A percentile compares a stretch with the other conserved stretches of the same genome.
Conservation (phyloP, 2,797 vertebrate genomes). For the Glyptemys insculpta region DNA sequence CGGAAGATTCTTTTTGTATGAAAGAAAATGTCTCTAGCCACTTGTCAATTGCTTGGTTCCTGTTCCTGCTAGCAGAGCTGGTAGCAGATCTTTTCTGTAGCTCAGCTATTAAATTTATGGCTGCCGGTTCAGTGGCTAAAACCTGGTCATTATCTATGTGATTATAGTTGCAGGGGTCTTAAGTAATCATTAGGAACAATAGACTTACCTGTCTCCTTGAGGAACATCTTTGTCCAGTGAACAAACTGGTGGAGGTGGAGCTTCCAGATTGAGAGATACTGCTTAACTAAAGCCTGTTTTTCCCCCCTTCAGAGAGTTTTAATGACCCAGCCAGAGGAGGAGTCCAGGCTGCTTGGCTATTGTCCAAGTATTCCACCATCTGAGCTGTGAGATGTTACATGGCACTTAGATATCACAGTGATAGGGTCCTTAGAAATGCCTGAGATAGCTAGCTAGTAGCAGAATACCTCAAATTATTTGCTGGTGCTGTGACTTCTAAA, state of each 20-base stretch:
- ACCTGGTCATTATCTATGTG: not conserved
- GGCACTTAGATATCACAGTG: not conserved
- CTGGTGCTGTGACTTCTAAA: not conserved
- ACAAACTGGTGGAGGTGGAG: not conserved
- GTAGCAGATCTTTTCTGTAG: not conserved
- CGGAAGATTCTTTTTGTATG: not conserved
- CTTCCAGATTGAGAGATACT: constrained; percentile 33
- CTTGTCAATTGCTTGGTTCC: not conserved
- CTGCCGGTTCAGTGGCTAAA: not conserved
- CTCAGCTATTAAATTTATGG: not conserved
- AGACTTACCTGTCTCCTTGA: constrained; percentile 24
- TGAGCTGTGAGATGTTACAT: not conserved
- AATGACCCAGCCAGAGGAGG: constrained; percentile 36
- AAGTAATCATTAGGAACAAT: constrained; percentile 30
- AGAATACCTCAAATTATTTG: not conserved
- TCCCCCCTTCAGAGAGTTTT: not conserved
- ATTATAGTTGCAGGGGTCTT: constrained; percentile 13
- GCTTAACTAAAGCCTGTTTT: constrained; percentile 24
- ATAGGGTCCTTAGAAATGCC: not conserved
- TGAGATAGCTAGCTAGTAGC: not conserved
- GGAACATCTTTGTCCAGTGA: constrained; percentile 6
- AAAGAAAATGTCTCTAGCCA: not conserved
- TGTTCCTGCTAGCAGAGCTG: not conserved
- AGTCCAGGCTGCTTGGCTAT: constrained; percentile 28
- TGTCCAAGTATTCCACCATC: constrained; percentile 9